Percentiles rank a stretch among this genome's conserved stretches.
These are phyloP conservation scores for Drosophila mercatorum DNA, from an alignment of 2,888 invertebrate genomes.

Conservation along the genomic window DNA sequence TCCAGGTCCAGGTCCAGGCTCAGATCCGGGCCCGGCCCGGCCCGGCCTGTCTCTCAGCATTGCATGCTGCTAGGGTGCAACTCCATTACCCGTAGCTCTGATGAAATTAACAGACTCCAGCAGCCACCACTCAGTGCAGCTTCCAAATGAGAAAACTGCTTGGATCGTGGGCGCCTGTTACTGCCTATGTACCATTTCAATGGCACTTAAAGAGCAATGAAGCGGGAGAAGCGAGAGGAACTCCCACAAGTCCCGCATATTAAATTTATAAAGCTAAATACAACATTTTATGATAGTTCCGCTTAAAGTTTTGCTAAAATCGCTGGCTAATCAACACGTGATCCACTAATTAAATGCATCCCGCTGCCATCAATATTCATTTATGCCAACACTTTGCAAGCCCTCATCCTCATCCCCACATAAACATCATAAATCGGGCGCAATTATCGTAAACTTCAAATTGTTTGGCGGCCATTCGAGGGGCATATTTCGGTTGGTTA, in stretches of 20 bases:
- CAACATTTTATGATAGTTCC: background rate
- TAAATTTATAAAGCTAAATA: background rate
- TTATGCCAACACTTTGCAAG: conserved; percentile 42
- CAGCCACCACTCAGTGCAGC: conserved; percentile 7
- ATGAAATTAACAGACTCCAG: conserved; percentile 72
- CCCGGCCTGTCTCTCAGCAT: background rate
- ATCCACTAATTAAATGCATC: conserved; percentile 21
- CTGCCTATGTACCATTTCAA: conserved; percentile 72
- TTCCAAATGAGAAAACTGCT: background rate
- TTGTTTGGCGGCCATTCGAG: conserved; percentile 33
- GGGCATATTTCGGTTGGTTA: conserved; percentile 61
- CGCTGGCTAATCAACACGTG: background rate
- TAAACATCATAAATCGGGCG: conserved; percentile 9
- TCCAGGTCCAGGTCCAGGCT: background rate
- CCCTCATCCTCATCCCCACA: background rate
- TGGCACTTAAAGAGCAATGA: conserved; percentile 73
- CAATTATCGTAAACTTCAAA: conserved; percentile 38
- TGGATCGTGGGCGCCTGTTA: conserved; percentile 12
- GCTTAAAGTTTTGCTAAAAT: background rate
- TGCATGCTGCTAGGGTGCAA: conserved; percentile 40
- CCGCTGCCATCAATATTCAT: conserved; percentile 40
- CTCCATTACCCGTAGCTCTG: conserved; percentile 77
- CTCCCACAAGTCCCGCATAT: background rate
- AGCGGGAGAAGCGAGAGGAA: no score
- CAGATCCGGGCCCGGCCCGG: background rate